Evolutionary conservation across 2,888 invertebrate species (phyloP), one percentile per base, ranked within the genome.

Genomic region (Pomacea canaliculata): DNA sequence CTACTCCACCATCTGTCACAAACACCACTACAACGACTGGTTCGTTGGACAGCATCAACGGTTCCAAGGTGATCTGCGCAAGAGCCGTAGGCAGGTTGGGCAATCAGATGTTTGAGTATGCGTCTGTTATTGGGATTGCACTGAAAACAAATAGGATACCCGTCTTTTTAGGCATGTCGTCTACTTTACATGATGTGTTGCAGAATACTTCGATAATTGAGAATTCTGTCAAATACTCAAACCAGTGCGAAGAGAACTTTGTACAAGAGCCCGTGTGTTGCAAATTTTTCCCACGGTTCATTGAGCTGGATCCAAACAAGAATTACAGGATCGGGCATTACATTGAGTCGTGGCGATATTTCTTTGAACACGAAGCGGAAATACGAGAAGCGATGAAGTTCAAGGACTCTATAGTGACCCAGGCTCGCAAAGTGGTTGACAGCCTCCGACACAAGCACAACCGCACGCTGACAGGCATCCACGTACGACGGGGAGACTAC

Each of bases 51-150:
- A 13, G 9, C 51, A 51, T 10, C 8, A 51, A 51, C 51, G 63
- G 27, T 63, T 23, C 63, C 27, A 19, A 23, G 18, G 49, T 78
- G 13, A 7, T 79, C 7, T 79, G 79, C 62, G 65, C 75, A 59
- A 70, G 27, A 13, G 77, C 77, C 59, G n/a, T 49, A 2, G 79
- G 77, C 60, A 67, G 73, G 4, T 59, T 79, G 0, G 77, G 77
- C 2, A 73, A 71, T 48, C 72, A 73, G 16, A 62, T 79, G 18
- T 79, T 79, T 56, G 77, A 79, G 76, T 79, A 77, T 56, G 77
- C 79, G 23, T 23, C 23, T 23, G 23, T 23, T 23, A 23, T 23
- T 23, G 23, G 23, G 23, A 23, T 23, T 23, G 23, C 23, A 23
- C 23, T 23, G 23, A 23, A 23, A 23, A 23, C 23, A 23, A 23